phyloP scores from a whole-genome alignment of 1,140 invertebrate genomes.

The Sarcophaga bullata region DNA sequence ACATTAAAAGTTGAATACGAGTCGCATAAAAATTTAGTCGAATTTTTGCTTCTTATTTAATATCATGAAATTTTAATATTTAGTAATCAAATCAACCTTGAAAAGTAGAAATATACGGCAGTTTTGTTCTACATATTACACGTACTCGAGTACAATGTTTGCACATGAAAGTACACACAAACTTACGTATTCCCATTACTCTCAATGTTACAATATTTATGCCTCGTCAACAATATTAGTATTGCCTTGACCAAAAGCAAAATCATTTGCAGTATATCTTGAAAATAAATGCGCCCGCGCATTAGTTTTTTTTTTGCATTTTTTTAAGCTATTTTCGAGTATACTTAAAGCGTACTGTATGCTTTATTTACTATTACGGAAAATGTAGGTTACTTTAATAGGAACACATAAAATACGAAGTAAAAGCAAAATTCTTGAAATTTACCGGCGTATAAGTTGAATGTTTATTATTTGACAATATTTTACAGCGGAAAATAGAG shows the following conservation, averaged over 20 bases:
- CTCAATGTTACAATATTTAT: slow-evolving; percentile 23
- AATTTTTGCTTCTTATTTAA: too few relatives aligned
- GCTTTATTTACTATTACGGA: slow-evolving; percentile 2
- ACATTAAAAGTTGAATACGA: too few relatives aligned
- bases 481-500: too few relatives aligned
- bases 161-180: too few relatives aligned
- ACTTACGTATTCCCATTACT: neutral
- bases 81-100: too few relatives aligned
- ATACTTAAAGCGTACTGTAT: neutral
- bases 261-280: neutral
- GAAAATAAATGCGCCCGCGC: slow-evolving; percentile 34
- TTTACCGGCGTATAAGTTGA: slow-evolving; percentile 14
- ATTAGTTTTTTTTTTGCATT: neutral
- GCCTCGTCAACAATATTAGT: slow-evolving; percentile 20
- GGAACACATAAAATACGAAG: neutral
- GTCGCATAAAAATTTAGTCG: too few relatives aligned
- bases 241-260: slow-evolving; percentile 30
- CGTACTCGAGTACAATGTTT: too few relatives aligned
- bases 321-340: neutral
- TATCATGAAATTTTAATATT: too few relatives aligned
- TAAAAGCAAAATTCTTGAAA: neutral
- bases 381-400: slow-evolving; percentile 32
- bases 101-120: too few relatives aligned
- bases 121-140: too few relatives aligned
- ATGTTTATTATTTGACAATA: neutral